These are phyloP conservation scores for Nephila pilipes DNA, from an alignment of 1,140 invertebrate genomes.

Conservation along the genomic window DNA sequence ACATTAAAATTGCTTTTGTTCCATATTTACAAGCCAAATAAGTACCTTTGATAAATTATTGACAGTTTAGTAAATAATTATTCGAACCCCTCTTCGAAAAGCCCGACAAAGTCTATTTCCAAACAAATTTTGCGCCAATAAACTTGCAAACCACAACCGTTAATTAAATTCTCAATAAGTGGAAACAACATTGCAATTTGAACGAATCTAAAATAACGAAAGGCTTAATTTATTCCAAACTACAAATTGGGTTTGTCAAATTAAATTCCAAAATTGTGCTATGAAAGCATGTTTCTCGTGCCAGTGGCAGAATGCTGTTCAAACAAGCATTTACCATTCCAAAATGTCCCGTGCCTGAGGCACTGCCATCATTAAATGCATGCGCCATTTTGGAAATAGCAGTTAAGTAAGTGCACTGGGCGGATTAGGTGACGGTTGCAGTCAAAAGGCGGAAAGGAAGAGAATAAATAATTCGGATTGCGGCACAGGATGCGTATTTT, in stretches of 20 bases:
- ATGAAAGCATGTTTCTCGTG: background rate
- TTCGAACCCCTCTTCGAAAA: no score
- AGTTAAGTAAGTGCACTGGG: constrained; percentile 17
- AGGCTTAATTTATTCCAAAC: constrained; percentile 33
- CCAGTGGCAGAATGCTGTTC: background rate
- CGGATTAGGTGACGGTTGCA: constrained; percentile 47
- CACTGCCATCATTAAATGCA: constrained; percentile 51
- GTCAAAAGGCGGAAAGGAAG: constrained; percentile 47
- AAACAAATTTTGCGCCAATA: no score
- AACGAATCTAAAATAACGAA: constrained; percentile 12
- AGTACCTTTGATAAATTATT: no score
- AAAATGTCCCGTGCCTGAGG: constrained; percentile 7
- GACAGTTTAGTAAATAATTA: no score
- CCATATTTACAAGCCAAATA: no score
- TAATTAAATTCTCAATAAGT: constrained; percentile 9
- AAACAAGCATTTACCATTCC: constrained; percentile 36
- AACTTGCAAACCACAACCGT: background rate
- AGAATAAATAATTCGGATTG: constrained; percentile 50
- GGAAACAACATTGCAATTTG: background rate
- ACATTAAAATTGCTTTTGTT: no score
- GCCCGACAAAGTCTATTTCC: no score
- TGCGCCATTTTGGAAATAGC: constrained; percentile 38
- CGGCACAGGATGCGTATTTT: constrained; percentile 38
- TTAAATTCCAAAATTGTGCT: background rate
- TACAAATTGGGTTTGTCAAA: constrained; percentile 13